Percentiles rank a stretch among this genome's conserved stretches.
Conservation (phyloP, 1,140 invertebrate genomes). For the Holotrichia oblita region DNA sequence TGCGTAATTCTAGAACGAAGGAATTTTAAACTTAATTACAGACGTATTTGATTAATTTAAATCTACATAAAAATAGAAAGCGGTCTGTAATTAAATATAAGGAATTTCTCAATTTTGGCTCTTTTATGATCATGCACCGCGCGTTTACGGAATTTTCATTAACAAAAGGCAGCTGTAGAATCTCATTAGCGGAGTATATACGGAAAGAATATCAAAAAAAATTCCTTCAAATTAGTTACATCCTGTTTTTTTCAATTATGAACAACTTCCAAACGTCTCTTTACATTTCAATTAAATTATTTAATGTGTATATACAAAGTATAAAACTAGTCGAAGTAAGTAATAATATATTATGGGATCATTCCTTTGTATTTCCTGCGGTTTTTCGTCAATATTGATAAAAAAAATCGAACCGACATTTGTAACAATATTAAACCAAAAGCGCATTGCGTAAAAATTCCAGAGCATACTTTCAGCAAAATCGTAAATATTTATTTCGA, state of each 20-base stretch:
- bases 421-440: too few relatives aligned
- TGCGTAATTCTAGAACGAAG: too few relatives aligned
- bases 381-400: too few relatives aligned
- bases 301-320: background rate
- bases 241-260: constrained; percentile 3
- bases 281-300: background rate
- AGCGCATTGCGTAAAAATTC: too few relatives aligned
- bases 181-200: background rate
- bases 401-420: too few relatives aligned
- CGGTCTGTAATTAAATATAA: background rate
- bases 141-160: background rate
- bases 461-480: too few relatives aligned
- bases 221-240: background rate
- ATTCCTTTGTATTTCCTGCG: too few relatives aligned
- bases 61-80: background rate
- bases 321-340: background rate
- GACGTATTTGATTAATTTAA: too few relatives aligned
- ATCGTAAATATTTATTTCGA: too few relatives aligned
- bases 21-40: too few relatives aligned
- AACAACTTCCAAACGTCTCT: background rate
- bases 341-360: too few relatives aligned
- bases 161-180: background rate
- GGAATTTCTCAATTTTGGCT: background rate
- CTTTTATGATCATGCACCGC: background rate
- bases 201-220: background rate